Base-by-base conservation (phyloP, 2,888 invertebrate species). In the Pachydiplax longipennis region DNA sequence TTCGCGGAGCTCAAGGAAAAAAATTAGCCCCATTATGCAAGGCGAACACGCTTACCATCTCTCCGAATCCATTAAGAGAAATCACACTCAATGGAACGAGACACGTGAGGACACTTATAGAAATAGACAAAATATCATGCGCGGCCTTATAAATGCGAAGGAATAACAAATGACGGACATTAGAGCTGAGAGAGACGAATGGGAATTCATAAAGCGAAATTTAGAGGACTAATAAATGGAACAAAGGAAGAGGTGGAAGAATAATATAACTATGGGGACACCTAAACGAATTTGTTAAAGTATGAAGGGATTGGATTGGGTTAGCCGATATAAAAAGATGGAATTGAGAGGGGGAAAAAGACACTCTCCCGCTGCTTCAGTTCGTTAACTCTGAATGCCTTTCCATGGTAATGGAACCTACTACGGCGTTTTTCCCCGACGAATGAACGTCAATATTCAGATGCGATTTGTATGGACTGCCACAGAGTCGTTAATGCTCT, bases 371-470 rank as follows among this genome's bases (percentile, higher is more conserved):
- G 53, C 83, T 48, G 83, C 35, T 58, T 31, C 58, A 83, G 83
- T 83, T 83, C 83, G 83, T 83, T 83, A 83, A 83, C 83, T 83
- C 83, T 37, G 58, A 83, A 83, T 83, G 83, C 35, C 44, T 58
- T 58, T 61, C 58, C 83, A 83, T 18, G 22, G 83, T 15, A 58
- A 83, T 83, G 58, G 83, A 83, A 58, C 83, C 83, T 58, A 58
- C 83, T 83, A 83, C 83, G 83, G 83, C 18, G 35, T 58, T 83
- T 83, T 61, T 58, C 58, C 58, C 53, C 83, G 83, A 83, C 83
- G 44, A 58, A 83, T 83, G 83, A 83, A 83, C 83, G 35, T 58
- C 83, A 58, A 83, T 83, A 58, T 83, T 35, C 83, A 58, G 82
- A 31, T 48, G 83, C 83, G 83, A 83, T 83, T 83, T 83, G 53